phyloP scores from a whole-genome alignment of 2,888 invertebrate genomes.

The Thymelicus lineola region DNA sequence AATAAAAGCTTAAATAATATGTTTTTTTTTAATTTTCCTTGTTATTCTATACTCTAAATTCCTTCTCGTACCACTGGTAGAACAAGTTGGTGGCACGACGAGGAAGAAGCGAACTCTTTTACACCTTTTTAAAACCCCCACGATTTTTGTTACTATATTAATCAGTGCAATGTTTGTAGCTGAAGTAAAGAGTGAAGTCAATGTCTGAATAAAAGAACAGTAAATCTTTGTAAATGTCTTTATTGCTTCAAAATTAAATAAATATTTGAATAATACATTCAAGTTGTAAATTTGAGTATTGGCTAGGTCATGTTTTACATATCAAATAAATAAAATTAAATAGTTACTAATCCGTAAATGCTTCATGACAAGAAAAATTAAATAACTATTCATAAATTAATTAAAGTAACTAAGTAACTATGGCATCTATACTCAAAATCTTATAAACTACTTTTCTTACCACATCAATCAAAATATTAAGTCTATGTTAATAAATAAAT shows the following conservation, averaged over 20 bases:
- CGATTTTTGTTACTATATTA: no score
- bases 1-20: slow-evolving; percentile 16
- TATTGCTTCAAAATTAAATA: neutral
- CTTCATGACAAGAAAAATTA: neutral
- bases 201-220: no score
- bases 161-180: no score
- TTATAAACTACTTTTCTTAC: neutral
- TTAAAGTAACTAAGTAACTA: neutral
- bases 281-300: neutral
- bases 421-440: neutral
- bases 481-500: no score
- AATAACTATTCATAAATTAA: neutral
- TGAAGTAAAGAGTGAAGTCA: no score
- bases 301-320: neutral
- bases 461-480: neutral
- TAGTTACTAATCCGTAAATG: neutral
- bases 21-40: neutral
- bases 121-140: no score
- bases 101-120: no score
- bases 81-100: no score
- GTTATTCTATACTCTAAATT: no score
- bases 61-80: no score
- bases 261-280: neutral
- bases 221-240: neutral
- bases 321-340: no score